These are phyloP conservation scores for Cossypha niveicapilla DNA, from an alignment of 2,797 vertebrate genomes.

Conservation along the genomic window DNA sequence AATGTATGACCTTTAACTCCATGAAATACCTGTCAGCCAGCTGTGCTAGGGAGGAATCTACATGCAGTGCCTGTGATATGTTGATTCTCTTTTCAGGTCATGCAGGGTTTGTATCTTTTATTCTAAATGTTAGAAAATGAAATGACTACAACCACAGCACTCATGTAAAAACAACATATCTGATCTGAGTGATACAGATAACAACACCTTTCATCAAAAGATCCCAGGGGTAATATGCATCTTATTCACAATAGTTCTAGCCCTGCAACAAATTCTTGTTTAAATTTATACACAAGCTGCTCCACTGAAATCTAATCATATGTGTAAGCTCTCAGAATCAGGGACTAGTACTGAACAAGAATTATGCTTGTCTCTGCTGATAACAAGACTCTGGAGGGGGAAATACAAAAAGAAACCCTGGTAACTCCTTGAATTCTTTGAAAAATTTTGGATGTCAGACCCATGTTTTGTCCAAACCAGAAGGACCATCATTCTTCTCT, in stretches of 20 bases:
- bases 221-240: neutral
- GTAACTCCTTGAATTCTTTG: neutral
- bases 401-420: neutral
- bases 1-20: neutral
- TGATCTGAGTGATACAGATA: conserved; percentile 16
- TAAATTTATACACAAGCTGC: neutral
- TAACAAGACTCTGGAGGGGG: neutral
- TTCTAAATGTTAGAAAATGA: conserved; percentile 7
- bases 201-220: neutral
- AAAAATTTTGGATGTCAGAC: neutral
- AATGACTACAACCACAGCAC: neutral
- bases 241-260: neutral
- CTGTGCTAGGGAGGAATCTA: neutral
- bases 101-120: neutral
- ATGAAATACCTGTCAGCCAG: neutral
- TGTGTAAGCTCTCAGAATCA: neutral
- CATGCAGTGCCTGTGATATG: neutral
- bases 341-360: neutral
- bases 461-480: neutral
- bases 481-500: neutral
- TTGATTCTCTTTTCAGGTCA: neutral
- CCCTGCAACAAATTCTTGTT: neutral
- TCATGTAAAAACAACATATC: neutral
- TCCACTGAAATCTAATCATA: conserved; percentile 16
- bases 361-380: neutral